These are phyloP conservation scores for Eretmocerus hayati DNA, from an alignment of 2,888 invertebrate genomes.

Conservation along the genomic window DNA sequence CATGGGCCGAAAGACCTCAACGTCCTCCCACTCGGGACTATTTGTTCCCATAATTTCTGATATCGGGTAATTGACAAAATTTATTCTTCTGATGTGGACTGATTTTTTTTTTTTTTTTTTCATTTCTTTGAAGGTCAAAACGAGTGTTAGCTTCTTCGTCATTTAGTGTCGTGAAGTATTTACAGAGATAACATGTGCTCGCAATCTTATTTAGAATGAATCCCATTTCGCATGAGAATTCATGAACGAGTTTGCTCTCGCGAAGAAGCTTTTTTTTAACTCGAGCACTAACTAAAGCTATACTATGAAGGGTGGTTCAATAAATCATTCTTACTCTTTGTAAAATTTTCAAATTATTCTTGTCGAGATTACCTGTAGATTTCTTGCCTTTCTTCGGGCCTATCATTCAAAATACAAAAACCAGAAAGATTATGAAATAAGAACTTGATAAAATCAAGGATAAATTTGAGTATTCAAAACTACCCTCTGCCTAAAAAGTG, in stretches of 20 bases:
- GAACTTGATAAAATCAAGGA: too few relatives aligned
- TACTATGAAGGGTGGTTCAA: slow-evolving; percentile 22
- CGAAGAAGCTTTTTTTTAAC: neutral
- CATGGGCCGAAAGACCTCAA: slow-evolving; percentile 28
- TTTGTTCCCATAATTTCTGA: slow-evolving; percentile 39
- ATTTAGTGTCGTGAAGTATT: neutral
- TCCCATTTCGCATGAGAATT: too few relatives aligned
- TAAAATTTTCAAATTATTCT: slow-evolving; percentile 11
- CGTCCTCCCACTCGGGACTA: slow-evolving; percentile 42
- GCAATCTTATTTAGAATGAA: too few relatives aligned
- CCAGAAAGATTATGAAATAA: too few relatives aligned
- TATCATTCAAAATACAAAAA: slow-evolving; percentile 21
- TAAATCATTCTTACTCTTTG: slow-evolving; percentile 17
- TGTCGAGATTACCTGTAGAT: too few relatives aligned
- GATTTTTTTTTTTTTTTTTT: too few relatives aligned
- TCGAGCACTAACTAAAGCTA: slow-evolving; percentile 16
- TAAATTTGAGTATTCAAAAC: too few relatives aligned
- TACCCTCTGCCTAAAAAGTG: too few relatives aligned
- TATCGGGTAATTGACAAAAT: slow-evolving; percentile 14
- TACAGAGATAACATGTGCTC: neutral
- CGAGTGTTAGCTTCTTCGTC: neutral
- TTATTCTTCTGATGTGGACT: neutral
- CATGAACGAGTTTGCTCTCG: too few relatives aligned
- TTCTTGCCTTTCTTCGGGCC: slow-evolving; percentile 17
- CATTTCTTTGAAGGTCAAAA: too few relatives aligned